Evolutionary conservation across 2,113 vertebrate genomes (phyloP).

Genomic region (Coptodon rendalli): DNA sequence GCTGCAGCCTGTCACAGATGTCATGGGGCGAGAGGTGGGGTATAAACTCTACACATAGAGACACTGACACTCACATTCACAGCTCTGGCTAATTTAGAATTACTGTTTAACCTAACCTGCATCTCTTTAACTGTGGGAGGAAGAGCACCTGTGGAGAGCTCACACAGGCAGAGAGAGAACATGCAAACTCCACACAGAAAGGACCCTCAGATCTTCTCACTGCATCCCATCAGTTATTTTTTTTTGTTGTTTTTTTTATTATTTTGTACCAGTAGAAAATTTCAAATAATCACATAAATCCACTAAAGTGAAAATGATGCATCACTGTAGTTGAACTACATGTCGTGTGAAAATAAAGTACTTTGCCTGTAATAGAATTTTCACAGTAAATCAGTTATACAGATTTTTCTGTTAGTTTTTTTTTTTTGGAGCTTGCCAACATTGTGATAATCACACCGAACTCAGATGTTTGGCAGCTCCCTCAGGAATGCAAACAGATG

Average conservation of each 20-base stretch:
- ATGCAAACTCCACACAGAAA: neutral
- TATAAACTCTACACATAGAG: neutral
- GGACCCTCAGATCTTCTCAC: neutral
- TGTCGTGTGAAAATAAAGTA: fast-evolving
- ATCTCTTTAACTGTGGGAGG: neutral
- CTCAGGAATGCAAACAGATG: neutral
- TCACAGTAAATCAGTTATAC: neutral
- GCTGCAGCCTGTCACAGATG: neutral
- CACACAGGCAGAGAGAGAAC: neutral
- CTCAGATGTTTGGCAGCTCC: neutral
- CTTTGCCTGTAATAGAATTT: neutral
- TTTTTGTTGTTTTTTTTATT: neutral
- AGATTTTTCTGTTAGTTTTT: neutral
- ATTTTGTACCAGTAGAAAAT: neutral
- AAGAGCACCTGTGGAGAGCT: neutral
- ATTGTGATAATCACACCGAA: neutral
- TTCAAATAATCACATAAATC: neutral
- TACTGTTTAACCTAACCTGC: neutral
- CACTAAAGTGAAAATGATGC: neutral
- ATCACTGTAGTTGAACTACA: neutral
- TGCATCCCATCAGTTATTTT: neutral
- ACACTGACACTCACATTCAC: neutral
- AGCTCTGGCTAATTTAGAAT: neutral
- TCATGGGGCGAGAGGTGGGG: neutral
- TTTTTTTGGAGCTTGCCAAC: neutral